A percentile compares a stretch with the other conserved stretches of the same genome.
phyloP scores from a whole-genome alignment of 1,140 invertebrate species.

The Palaemon carinicauda region DNA sequence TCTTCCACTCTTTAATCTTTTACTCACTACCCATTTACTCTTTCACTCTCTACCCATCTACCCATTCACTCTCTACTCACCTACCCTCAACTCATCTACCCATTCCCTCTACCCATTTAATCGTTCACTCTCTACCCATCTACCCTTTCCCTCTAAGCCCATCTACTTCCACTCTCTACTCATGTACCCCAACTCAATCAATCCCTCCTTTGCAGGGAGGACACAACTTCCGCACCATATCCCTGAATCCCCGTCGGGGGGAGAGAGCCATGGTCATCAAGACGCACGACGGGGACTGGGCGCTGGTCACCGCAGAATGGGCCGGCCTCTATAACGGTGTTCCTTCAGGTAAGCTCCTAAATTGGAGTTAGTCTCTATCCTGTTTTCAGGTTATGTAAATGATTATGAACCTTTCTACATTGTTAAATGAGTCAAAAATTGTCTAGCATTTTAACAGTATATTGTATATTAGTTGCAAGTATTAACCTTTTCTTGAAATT shows the following conservation, averaged over 20 bases:
- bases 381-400: too few species aligned
- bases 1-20: not conserved
- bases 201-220: not conserved
- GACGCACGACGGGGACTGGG: constrained; percentile 46
- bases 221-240: constrained; percentile 50
- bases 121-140: not conserved
- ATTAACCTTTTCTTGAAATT: too few species aligned
- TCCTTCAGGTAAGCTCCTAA: not conserved
- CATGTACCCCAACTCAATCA: not conserved
- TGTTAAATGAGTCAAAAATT: too few species aligned
- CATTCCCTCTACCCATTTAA: not conserved
- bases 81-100: not conserved
- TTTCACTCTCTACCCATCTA: not conserved
- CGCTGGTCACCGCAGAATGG: constrained; percentile 46
- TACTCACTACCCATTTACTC: not conserved
- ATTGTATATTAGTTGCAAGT: too few species aligned
- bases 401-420: too few species aligned
- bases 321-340: constrained; percentile 36
- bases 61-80: not conserved
- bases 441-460: too few species aligned
- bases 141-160: not conserved
- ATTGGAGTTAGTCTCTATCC: too few species aligned
- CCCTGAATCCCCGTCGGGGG: constrained; percentile 43
- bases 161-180: not conserved
- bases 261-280: constrained; percentile 47